phyloP scores from a whole-genome alignment of 2,797 vertebrate species.

The Eospalax fontanierii region DNA sequence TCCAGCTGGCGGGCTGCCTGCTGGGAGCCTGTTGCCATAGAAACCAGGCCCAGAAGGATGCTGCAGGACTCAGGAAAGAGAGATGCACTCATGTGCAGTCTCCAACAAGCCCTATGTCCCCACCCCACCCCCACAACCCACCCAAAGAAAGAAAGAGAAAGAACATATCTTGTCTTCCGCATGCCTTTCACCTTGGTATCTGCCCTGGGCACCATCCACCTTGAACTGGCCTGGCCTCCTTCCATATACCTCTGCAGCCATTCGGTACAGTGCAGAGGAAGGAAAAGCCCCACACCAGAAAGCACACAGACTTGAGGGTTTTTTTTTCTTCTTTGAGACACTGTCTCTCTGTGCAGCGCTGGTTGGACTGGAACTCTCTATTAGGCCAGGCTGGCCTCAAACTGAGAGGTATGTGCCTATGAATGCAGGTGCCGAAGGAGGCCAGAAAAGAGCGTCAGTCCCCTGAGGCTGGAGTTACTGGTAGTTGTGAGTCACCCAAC shows the following conservation, averaged over 20 bases:
- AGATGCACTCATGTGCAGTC: constrained; percentile 76
- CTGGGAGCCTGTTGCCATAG: constrained; percentile 89
- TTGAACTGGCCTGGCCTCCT: not conserved
- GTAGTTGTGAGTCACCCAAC: no score
- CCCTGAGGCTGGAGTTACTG: no score
- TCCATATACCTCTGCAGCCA: constrained; percentile 2
- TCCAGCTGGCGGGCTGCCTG: constrained; percentile 85
- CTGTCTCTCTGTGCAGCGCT: no score
- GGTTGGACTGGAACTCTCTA: no score
- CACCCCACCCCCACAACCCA: constrained; percentile 75
- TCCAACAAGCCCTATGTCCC: constrained; percentile 78
- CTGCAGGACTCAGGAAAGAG: constrained; percentile 86
- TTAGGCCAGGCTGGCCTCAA: no score
- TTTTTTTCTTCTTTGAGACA: no score
- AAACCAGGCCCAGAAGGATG: constrained; percentile 87
- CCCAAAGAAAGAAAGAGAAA: constrained; percentile 15
- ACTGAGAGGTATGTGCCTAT: no score
- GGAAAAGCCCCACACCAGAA: not conserved
- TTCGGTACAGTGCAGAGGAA: not conserved
- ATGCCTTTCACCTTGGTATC: constrained; percentile 30
- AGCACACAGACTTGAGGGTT: not conserved
- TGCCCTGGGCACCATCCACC: constrained; percentile 21
- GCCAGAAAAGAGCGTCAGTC: no score
- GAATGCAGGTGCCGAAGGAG: no score
- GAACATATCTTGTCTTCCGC: constrained; percentile 33